Evolutionary conservation across 2,888 invertebrate species (phyloP), one percentile per base, ranked within the genome.

Genomic region (Nephrotoma guestfalica): DNA sequence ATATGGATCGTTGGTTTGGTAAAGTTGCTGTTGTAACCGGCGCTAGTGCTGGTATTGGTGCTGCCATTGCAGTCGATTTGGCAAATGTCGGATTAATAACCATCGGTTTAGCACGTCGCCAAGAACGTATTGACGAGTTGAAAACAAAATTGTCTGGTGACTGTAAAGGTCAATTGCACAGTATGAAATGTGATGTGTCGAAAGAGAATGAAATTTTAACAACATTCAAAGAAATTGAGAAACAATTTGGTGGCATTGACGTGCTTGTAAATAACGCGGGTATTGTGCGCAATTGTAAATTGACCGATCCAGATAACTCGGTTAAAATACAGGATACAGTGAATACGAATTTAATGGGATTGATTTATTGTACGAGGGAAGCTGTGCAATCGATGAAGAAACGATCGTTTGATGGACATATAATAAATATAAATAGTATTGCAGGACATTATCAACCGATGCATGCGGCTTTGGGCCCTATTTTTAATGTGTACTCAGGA

Each of bases 201-300:
- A 91, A 92, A 9, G 93, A 93, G 88, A 90, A 92, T 0, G 92
- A 94, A 4, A 93, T 95, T 43, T 86, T 92, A 71, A 89, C 90
- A 4, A 92, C 93, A 47, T 94, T 94, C 89, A 89, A 90, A 15
- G 92, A 91, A 91, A 92, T 93, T 15, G 91, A 92, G 51, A 88
- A 90, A 6, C 89, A 91, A 2, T 88, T 93, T 0, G 94, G 94
- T 0, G 92, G 93, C 5, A 90, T 93, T 6, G 93, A 93, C 89
- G 91, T 94, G 0, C 90, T 94, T 84, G 89, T 94, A 7, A 94
- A 94, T 89, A 93, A 93, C 88, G 94, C 94, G 0, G 94, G 92
- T 0, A 88, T 93, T 7, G 86, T 90, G 1, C 86, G 87, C 0
- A 2, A 85, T 42, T 88, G 88, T 4, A 85, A 45, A 18, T 87